phyloP scores from a whole-genome alignment of 2,888 invertebrate species.

The Latheticus oryzae region DNA sequence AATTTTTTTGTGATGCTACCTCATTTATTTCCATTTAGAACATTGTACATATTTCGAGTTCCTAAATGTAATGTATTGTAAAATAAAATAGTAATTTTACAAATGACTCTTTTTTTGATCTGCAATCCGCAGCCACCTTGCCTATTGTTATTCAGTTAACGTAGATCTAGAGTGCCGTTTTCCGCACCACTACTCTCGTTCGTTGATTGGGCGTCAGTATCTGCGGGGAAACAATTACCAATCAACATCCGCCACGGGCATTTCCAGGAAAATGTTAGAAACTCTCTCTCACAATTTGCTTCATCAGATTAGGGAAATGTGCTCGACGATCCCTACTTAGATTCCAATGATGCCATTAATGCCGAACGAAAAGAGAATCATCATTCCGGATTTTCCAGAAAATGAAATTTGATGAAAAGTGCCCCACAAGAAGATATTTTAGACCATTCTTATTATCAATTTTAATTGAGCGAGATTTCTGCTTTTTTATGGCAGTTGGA shows the following conservation, averaged over 20 bases:
- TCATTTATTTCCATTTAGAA: constrained; percentile 48
- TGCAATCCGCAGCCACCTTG: too few species aligned
- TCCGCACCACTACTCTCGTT: constrained; percentile 64
- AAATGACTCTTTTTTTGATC: constrained; percentile 4
- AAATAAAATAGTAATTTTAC: constrained; percentile 27
- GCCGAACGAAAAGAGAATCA: constrained; percentile 49
- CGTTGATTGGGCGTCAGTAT: constrained; percentile 63
- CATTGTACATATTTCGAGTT: constrained; percentile 60
- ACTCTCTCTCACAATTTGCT: constrained; percentile 56
- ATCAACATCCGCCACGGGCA: constrained; percentile 57
- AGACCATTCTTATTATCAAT: background rate
- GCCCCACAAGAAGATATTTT: background rate
- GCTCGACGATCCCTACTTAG: constrained; percentile 54
- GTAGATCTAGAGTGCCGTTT: constrained; percentile 63
- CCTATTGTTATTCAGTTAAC: constrained; percentile 64
- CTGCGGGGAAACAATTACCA: constrained; percentile 63
- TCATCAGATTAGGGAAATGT: constrained; percentile 62
- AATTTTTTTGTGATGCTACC: constrained; percentile 52
- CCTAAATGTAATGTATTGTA: constrained; percentile 50
- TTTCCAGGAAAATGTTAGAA: constrained; percentile 46
- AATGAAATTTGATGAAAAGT: background rate
- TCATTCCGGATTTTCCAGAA: constrained; percentile 19
- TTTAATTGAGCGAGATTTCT: constrained; percentile 2
- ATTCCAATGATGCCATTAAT: constrained; percentile 55
- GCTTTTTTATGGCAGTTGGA: too few species aligned